Evolutionary conservation across 2,797 vertebrate species (phyloP), one percentile per base, ranked within the genome.

Genomic region (Sebastes minor): DNA sequence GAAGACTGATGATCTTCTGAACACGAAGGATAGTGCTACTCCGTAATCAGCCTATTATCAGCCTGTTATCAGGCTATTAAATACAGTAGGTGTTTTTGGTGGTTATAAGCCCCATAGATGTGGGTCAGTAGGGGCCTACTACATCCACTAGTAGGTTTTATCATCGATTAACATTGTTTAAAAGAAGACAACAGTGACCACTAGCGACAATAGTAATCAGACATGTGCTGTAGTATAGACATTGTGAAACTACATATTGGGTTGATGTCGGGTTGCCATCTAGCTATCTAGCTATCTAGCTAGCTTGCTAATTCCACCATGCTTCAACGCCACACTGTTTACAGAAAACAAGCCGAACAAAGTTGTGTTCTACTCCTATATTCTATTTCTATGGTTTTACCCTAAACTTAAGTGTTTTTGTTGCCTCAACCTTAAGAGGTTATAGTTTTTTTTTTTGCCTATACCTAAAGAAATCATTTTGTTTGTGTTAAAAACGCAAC

Each of bases 381-480:
- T 38, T 38, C 12, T 38, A 0, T 38, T 38, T 38, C 35, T 16
- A 0, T 3, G 5, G 38, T 42, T 42, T 42, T 16, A 42, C 5
- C 38, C 14, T 42, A 42, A 42, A 42, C 38, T 42, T 42, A 42
- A 16, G 38, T 42, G 38, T 42, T 42, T 42, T 42, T 42, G 14
- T 42, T 1, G 38, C 38, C 38, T 42, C 38, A 42, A 42, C 38
- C 38, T 42, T 6, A 42, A 42, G 2, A 42, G 0, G 14, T 1
- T 42, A 16, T 42, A 42, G 20, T 2, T 3, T 42, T 52, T 52
- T 2, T 2, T 9, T 42, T n/a, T 52, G 49, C 49, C 49, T 52
- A 10, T 20, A 52, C 0, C 49, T n/a, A 20, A n/a, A n/a, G 1
- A n/a, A 18, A 9, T 10, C 0, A 2, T 52, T 52, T n/a, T n/a